Conservation (phyloP, 2,797 vertebrate genomes). For the Hydrocynus forskahlii region DNA sequence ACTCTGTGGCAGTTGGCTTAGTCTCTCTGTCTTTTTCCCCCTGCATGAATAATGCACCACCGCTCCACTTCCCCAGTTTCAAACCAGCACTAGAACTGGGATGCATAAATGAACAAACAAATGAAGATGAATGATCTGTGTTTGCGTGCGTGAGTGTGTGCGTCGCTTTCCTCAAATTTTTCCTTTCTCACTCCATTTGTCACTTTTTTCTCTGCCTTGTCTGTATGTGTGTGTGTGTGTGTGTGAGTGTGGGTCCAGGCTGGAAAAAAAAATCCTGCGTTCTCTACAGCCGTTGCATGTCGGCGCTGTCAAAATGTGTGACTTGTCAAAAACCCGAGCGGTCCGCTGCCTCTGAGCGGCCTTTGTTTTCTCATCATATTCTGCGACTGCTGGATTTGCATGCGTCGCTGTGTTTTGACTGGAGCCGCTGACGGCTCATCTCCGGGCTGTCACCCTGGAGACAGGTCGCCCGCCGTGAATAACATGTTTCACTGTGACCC, state of each 20-base stretch:
- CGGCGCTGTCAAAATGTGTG: conserved; percentile 22
- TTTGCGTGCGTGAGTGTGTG: not conserved
- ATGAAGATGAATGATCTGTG: conserved; percentile 25
- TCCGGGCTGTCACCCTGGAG: conserved; percentile 43
- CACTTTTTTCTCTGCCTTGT: not conserved
- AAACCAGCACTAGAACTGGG: conserved; percentile 25
- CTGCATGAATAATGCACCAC: conserved; percentile 53
- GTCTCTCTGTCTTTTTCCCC: conserved; percentile 5
- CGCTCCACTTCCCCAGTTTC: conserved; percentile 49
- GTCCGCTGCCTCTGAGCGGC: not conserved
- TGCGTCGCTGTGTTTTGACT: conserved; percentile 32
- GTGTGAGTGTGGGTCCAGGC: conserved; percentile 1
- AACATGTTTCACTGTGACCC: conserved; percentile 35
- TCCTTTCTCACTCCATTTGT: not conserved
- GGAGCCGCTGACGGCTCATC: conserved; percentile 35
- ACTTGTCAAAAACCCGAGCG: conserved; percentile 27
- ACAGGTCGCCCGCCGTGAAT: conserved; percentile 15
- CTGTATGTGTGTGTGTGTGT: conserved; percentile 27
- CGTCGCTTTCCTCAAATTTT: not conserved
- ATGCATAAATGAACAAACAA: conserved; percentile 33
- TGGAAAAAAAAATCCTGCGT: not conserved
- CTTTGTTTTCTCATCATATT: not conserved
- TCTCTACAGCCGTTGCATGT: conserved; percentile 28
- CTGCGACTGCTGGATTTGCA: conserved; percentile 6
- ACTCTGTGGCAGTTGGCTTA: conserved; percentile 28